A percentile compares a stretch with the other conserved stretches of the same genome.
Evolutionary conservation across 2,113 vertebrate species (phyloP).

Genomic region (Catagonus wagneri): DNA sequence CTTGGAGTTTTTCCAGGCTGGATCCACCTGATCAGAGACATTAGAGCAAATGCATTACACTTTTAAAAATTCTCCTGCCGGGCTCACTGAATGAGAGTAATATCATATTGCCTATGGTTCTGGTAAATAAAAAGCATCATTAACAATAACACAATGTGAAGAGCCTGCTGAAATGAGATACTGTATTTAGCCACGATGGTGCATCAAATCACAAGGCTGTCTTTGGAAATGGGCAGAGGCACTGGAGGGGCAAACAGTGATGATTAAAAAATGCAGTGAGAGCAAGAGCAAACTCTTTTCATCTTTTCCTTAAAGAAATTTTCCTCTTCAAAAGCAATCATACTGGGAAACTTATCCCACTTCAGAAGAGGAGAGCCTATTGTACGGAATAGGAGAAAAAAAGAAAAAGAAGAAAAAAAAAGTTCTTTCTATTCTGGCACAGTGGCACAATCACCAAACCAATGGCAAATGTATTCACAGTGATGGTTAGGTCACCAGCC

Average conservation of each 20-base stretch:
- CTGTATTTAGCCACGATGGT: slow-evolving; percentile 69
- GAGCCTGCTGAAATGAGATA: slow-evolving; percentile 80
- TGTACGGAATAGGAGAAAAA: neutral
- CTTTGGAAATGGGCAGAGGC: slow-evolving; percentile 45
- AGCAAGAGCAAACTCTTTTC: slow-evolving; percentile 24
- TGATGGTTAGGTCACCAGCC: neutral
- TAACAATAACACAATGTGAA: slow-evolving; percentile 82
- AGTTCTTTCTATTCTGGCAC: neutral
- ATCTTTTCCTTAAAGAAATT: slow-evolving; percentile 39
- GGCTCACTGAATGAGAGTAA: slow-evolving; percentile 81
- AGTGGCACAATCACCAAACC: neutral
- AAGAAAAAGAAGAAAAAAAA: slow-evolving; percentile 1
- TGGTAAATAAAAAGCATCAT: slow-evolving; percentile 86
- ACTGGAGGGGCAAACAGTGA: slow-evolving; percentile 67
- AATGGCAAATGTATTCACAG: neutral
- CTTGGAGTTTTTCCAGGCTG: slow-evolving; percentile 81
- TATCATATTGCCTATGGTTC: slow-evolving; percentile 82
- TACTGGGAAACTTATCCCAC: slow-evolving; percentile 49
- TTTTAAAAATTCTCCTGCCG: slow-evolving; percentile 82
- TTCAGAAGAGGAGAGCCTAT: slow-evolving; percentile 13
- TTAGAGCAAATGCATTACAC: slow-evolving; percentile 81
- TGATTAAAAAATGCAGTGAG: slow-evolving; percentile 73
- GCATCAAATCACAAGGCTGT: slow-evolving; percentile 58
- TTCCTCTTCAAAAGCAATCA: slow-evolving; percentile 68
- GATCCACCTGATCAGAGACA: slow-evolving; percentile 84